Percentiles rank a stretch among this genome's conserved stretches.
Evolutionary conservation across 2,113 vertebrate species (phyloP).

Genomic region (Phylloscopus trochiloides): DNA sequence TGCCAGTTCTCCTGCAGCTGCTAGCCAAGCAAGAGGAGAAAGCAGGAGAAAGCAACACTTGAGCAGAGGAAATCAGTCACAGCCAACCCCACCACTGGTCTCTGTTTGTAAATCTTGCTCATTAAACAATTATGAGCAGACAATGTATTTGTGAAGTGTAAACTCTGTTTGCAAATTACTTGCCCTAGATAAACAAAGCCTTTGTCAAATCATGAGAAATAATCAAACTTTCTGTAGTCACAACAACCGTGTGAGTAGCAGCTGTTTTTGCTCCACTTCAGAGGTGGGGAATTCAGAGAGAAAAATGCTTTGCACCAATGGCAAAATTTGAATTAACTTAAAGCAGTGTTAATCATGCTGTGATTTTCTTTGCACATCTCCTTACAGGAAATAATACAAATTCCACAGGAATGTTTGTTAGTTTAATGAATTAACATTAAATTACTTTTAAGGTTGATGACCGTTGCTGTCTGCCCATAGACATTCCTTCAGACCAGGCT

Average conservation of each 20-base stretch:
- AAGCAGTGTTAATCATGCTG: background rate
- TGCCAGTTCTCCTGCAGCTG: too few species aligned
- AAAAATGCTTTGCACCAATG: background rate
- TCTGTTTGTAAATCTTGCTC: constrained; percentile 1
- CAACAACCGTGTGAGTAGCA: background rate
- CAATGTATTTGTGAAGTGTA: background rate
- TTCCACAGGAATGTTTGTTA: background rate
- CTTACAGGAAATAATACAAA: background rate
- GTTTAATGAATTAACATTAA: background rate
- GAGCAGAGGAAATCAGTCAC: background rate
- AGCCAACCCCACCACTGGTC: background rate
- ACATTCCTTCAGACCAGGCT: background rate
- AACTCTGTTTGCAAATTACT: constrained; percentile 27
- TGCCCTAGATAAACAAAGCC: background rate
- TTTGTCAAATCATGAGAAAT: background rate
- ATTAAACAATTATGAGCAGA: constrained; percentile 23
- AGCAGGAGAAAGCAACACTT: too few species aligned
- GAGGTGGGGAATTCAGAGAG: background rate
- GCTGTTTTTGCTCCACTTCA: background rate
- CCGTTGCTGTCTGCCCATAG: background rate
- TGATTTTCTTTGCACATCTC: background rate
- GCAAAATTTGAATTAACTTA: background rate
- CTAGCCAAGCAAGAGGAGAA: too few species aligned
- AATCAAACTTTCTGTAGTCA: constrained; percentile 7
- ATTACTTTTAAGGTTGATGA: background rate